Evolutionary conservation across 23 tunicate species (phyloP).

Genomic region (Styela plicata): DNA sequence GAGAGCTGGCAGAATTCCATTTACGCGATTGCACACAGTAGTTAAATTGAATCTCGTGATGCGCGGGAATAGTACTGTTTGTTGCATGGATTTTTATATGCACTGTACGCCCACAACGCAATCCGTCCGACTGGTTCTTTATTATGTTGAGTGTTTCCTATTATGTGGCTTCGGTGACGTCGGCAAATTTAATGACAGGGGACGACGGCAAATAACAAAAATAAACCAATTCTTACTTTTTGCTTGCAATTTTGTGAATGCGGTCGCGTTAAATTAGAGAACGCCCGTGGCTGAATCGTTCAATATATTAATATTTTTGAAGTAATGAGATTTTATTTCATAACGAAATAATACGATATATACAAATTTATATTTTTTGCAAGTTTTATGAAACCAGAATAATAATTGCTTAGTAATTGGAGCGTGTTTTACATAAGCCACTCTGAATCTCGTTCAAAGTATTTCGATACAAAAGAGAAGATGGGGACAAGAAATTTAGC

Average conservation of each 20-base stretch:
- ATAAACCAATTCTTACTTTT: not conserved
- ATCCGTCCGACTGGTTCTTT: conserved; percentile 25
- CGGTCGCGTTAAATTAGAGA: not conserved
- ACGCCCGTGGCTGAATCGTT: not conserved
- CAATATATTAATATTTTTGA: not conserved
- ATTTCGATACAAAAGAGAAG: no score
- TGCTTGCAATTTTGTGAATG: not conserved
- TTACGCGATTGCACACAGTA: conserved; percentile 25
- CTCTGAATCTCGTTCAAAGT: no score
- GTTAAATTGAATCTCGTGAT: conserved; percentile 17
- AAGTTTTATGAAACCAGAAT: no score
- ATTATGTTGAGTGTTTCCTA: conserved; percentile 24
- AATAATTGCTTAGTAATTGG: no score
- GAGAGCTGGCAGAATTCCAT: not conserved
- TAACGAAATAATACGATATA: no score
- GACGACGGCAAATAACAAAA: conserved; percentile 24
- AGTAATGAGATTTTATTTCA: not conserved
- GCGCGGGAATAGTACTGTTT: not conserved
- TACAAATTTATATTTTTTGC: no score
- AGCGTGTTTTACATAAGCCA: no score
- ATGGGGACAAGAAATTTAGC: no score
- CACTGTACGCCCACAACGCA: conserved; percentile 22
- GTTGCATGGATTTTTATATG: conserved; percentile 1
- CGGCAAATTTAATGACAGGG: conserved; percentile 32
- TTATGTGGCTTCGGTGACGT: conserved; percentile 27